phyloP scores from a whole-genome alignment of 2,888 invertebrate genomes.

The Allacma fusca region DNA sequence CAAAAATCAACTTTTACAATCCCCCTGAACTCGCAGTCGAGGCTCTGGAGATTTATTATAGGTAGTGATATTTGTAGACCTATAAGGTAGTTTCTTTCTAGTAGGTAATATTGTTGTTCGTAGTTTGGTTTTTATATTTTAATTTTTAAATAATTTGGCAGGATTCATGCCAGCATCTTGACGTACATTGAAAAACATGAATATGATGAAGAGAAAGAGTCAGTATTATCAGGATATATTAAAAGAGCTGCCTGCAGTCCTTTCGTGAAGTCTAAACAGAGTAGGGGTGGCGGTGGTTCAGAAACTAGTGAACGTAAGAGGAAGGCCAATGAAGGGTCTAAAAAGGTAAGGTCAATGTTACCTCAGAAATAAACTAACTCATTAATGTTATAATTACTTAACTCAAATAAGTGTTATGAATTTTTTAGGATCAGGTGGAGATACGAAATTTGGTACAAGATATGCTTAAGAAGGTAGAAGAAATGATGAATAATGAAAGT shows the following conservation, averaged over 20 bases:
- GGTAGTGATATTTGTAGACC: no score
- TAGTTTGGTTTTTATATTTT: no score
- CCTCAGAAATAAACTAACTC: no score
- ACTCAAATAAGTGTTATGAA: no score
- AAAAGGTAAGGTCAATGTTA: slow-evolving; percentile 20
- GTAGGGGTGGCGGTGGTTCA: slow-evolving; percentile 45
- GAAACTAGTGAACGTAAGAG: slow-evolving; percentile 47
- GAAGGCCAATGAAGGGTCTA: slow-evolving; percentile 29
- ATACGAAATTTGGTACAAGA: slow-evolving; percentile 28
- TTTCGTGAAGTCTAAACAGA: slow-evolving; percentile 54
- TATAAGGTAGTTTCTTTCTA: no score
- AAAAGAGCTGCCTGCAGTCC: slow-evolving; percentile 62
- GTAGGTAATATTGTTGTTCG: no score
- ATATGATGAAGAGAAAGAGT: slow-evolving; percentile 54
- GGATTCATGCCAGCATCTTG: slow-evolving; percentile 87
- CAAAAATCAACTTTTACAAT: slow-evolving; percentile 83
- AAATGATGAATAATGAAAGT: slow-evolving; percentile 8
- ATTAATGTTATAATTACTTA: no score
- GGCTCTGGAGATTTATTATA: slow-evolving; percentile 74
- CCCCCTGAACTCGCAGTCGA: slow-evolving; percentile 86
- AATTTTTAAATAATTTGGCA: no score
- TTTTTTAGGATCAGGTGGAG: slow-evolving; percentile 30
- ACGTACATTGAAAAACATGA: slow-evolving; percentile 84
- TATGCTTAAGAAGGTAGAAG: slow-evolving; percentile 37
- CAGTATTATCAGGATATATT: slow-evolving; percentile 63